Conservation (phyloP, 2,888 invertebrate species). For the Drosophila bunnanda region DNA sequence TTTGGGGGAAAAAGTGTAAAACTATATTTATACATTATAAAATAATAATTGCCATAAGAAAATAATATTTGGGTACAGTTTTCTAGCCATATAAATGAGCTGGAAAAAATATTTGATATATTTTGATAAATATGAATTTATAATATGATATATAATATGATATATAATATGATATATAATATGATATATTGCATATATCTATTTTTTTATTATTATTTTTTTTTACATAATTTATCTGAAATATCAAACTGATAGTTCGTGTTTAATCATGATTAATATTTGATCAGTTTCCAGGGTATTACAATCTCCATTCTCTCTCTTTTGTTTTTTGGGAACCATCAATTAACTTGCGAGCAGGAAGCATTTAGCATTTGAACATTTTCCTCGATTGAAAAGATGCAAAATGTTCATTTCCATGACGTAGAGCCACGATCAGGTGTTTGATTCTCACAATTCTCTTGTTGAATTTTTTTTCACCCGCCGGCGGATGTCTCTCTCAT, state of each 20-base stretch:
- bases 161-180: too few relatives aligned
- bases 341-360: constrained; percentile 34
- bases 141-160: too few relatives aligned
- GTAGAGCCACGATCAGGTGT: constrained; percentile 42
- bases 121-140: too few relatives aligned
- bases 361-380: constrained; percentile 19
- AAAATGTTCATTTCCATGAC: constrained; percentile 33
- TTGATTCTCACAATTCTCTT: not conserved
- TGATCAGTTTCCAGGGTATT: constrained; percentile 12
- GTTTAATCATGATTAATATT: not conserved
- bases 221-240: not conserved
- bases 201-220: not conserved
- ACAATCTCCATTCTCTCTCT: not conserved
- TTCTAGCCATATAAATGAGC: not conserved
- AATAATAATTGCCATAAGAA: not conserved
- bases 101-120: not conserved
- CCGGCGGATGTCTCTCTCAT: constrained; percentile 25
- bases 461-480: not conserved
- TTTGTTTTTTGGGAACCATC: not conserved
- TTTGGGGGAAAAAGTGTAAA: not conserved
- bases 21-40: not conserved
- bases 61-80: not conserved
- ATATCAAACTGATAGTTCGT: not conserved
- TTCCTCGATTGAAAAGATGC: constrained; percentile 13
- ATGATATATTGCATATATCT: not conserved